Base-by-base conservation (phyloP, 1,140 invertebrate genomes). In the Lamellibrachia luymesi region DNA sequence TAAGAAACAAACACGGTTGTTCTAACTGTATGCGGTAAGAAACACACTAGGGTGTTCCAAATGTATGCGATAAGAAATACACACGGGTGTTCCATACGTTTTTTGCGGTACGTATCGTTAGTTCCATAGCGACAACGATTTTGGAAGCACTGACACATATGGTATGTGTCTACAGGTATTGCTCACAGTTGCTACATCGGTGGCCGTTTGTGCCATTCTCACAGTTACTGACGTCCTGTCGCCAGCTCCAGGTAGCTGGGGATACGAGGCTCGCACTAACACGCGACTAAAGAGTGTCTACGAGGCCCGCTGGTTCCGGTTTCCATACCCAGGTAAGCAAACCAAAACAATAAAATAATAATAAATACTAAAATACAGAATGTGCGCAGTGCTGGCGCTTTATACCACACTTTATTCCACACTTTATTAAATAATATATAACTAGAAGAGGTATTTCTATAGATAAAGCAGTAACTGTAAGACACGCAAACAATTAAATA, bases 311-410 rank as follows among this genome's bases (percentile, higher is more conserved):
- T 98, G 98, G 98, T 98, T 98, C 95, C 97, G 98, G 51, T 95
- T 98, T 51, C 98, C 98, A 22, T 98, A 98, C 97, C 98, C 98
- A 94, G 97, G 97, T 98, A n/a, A 10, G 50, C 51, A n/a, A 50
- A 92, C 10, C 52, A 49, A 8, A 50, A 50, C 49, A 22, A 22
- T 91, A 49, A 17, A 17, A 91, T 17, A n/a, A 38, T 17, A n/a
- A n/a, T 91, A 91, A n/a, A 17, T 22, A n/a, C 13, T 49, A 25
- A 49, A 17, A 49, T 49, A 91, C 38, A 38, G 38, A 38, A 38
- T 22, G 17, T 22, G 17, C n/a, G 17, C n/a, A n/a, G n/a, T 90
- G 80, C 17, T 22, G n/a, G 17, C 80, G 80, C n/a, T 22, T 17
- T 90, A 90, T 90, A 22, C n/a, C 17, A 22, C 17, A 90, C n/a